Conservation (phyloP, 2,113 vertebrate genomes). For the Nycticebus coucang region DNA sequence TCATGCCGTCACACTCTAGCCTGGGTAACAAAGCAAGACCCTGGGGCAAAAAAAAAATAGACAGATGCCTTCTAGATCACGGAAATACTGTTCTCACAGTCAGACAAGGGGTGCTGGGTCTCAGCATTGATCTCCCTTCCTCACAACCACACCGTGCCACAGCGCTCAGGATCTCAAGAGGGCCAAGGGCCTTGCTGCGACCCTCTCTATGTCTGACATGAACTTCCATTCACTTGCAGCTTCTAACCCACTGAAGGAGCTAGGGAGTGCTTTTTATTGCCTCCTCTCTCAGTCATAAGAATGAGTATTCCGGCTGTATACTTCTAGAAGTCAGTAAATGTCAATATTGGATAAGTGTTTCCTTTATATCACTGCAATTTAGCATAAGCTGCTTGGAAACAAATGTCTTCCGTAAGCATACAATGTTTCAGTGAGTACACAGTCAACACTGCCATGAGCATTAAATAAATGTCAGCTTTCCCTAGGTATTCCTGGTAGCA, state of each 20-base stretch:
- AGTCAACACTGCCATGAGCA: constrained; percentile 82
- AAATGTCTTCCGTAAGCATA: constrained; percentile 84
- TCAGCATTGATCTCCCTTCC: neutral
- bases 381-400: constrained; percentile 88
- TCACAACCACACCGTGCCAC: neutral
- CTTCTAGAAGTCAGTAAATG: constrained; percentile 85
- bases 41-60: no score
- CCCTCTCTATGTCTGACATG: neutral
- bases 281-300: constrained; percentile 22
- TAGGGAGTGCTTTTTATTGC: neutral
- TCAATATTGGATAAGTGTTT: constrained; percentile 88
- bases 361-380: constrained; percentile 86
- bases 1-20: no score
- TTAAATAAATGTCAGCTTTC: constrained; percentile 86
- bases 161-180: neutral
- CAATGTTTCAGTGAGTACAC: constrained; percentile 83
- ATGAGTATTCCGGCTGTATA: constrained; percentile 79
- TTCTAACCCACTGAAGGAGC: neutral
- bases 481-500: constrained; percentile 66
- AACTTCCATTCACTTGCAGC: neutral
- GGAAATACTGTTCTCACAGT: neutral
- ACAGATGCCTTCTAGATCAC: neutral
- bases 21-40: no score
- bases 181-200: neutral
- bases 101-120: fast-evolving